phyloP scores from a whole-genome alignment of 2,888 invertebrate genomes.

The Azorinus chamasolen region DNA sequence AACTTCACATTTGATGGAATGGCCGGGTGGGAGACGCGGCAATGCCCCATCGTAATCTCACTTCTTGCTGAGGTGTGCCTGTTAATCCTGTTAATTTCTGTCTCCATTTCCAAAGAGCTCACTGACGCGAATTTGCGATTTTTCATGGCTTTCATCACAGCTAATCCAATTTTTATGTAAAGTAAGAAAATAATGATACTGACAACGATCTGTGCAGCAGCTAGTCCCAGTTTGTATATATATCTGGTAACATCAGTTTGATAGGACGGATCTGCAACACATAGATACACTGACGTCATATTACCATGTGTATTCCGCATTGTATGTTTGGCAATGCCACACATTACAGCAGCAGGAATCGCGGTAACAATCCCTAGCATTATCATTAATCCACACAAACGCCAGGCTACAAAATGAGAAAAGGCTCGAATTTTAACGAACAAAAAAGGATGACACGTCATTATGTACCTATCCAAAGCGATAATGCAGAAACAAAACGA shows the following conservation, averaged over 20 bases:
- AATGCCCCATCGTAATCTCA: not conserved
- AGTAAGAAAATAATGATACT: conserved; percentile 41
- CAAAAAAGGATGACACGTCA: conserved; percentile 51
- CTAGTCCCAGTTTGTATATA: conserved; percentile 34
- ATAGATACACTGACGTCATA: conserved; percentile 34
- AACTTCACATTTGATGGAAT: conserved; percentile 51
- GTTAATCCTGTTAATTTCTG: not conserved
- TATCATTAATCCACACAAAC: conserved; percentile 42
- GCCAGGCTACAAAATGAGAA: conserved; percentile 37
- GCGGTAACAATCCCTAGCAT: conserved; percentile 45
- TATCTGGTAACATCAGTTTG: conserved; percentile 17
- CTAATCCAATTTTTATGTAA: conserved; percentile 47
- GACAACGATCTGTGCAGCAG: conserved; percentile 25
- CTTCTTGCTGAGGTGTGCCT: not conserved
- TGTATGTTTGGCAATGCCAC: conserved; percentile 30
- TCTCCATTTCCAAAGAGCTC: conserved; percentile 4
- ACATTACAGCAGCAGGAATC: conserved; percentile 52
- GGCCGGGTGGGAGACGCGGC: conserved; percentile 10
- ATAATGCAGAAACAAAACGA: conserved; percentile 51
- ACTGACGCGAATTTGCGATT: conserved; percentile 1
- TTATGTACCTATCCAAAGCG: conserved; percentile 54
- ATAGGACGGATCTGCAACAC: conserved; percentile 45
- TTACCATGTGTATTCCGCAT: conserved; percentile 28
- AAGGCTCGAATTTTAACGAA: conserved; percentile 37
- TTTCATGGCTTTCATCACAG: conserved; percentile 45